These are phyloP conservation scores for Cephus rjabovi DNA, from an alignment of 2,888 invertebrate species.

Conservation along the genomic window DNA sequence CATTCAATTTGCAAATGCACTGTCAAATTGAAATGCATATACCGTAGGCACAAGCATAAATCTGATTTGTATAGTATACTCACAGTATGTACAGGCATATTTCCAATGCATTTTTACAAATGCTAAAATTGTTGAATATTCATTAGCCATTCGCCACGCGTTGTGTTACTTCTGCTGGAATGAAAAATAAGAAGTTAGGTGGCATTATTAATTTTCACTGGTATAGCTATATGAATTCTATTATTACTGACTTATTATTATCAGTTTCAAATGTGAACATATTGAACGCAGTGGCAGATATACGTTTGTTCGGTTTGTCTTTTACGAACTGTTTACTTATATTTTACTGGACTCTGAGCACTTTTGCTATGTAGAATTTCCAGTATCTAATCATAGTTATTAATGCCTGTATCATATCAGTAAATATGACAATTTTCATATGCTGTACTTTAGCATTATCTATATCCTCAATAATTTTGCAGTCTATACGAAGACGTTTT, in stretches of 20 bases:
- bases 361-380: neutral
- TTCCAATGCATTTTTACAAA: neutral
- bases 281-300: neutral
- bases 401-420: neutral
- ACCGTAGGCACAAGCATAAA: neutral
- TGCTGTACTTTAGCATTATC: neutral
- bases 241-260: neutral
- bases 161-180: neutral
- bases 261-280: neutral
- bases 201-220: neutral
- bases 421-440: neutral
- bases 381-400: neutral
- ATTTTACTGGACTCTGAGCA: neutral
- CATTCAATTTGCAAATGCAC: no score
- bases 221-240: neutral
- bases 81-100: neutral
- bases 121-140: neutral
- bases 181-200: neutral
- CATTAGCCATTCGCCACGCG: neutral
- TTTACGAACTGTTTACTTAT: neutral
- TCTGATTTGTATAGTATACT: neutral
- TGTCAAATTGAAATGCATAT: neutral
- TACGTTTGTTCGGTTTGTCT: neutral
- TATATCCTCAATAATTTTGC: neutral
- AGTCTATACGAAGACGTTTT: neutral